Conservation (phyloP, 2,797 vertebrate species). For the Urophycis tenuis region DNA sequence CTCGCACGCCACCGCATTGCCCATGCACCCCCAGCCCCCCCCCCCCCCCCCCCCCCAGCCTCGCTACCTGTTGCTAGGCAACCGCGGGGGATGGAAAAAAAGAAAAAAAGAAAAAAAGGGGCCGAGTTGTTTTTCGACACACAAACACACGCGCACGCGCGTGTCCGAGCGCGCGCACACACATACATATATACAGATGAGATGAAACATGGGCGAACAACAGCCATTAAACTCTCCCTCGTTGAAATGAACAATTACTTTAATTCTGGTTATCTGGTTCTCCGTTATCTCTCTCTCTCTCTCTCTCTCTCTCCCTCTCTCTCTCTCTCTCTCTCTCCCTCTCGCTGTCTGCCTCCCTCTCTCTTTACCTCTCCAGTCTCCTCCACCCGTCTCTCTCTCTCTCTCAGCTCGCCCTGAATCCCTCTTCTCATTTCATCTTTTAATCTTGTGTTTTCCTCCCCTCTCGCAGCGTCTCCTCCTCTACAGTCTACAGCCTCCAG, state of each 20-base stretch:
- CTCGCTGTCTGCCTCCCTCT: background rate
- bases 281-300: background rate
- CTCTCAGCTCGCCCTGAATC: background rate
- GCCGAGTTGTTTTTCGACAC: too few relatives aligned
- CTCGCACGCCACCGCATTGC: background rate
- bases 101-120: slow-evolving; percentile 2
- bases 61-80: slow-evolving; percentile 19
- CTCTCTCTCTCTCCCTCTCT: background rate
- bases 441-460: background rate
- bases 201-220: slow-evolving; percentile 17
- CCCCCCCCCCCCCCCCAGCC: background rate
- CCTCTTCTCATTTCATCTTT: background rate
- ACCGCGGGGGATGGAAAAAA: too few relatives aligned
- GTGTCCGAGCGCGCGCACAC: background rate
- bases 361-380: background rate
- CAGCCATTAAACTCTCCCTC: slow-evolving; percentile 6
- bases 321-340: background rate
- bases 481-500: background rate
- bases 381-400: background rate
- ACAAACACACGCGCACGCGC: background rate
- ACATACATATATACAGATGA: slow-evolving; percentile 12
- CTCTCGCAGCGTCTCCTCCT: background rate
- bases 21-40: background rate
- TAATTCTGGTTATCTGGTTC: background rate
- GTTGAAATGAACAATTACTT: slow-evolving; percentile 2